Percentiles rank a stretch among this genome's conserved stretches.
Evolutionary conservation across 2,113 vertebrate genomes (phyloP).

Genomic region (Corythoichthys haematopterus): DNA sequence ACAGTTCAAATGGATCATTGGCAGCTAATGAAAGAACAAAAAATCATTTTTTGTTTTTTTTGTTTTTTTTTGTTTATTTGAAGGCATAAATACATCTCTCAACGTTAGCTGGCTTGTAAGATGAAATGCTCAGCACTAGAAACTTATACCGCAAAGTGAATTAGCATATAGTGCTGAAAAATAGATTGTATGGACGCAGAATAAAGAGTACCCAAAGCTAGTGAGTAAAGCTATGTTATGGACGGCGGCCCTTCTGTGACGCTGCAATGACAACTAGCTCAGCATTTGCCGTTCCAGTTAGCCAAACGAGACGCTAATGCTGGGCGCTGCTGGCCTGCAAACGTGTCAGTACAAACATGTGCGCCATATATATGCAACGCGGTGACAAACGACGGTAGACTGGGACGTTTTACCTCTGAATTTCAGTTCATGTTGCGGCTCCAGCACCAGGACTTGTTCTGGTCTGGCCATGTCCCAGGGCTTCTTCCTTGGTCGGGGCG

Average conservation of each 20-base stretch:
- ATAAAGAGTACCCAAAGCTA: too few relatives aligned
- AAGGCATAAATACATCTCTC: too few relatives aligned
- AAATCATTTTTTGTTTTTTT: too few relatives aligned
- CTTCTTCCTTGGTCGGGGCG: conserved; percentile 48
- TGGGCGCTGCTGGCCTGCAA: conserved; percentile 4
- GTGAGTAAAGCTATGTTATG: background rate
- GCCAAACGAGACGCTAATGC: background rate
- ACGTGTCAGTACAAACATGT: conserved; percentile 24
- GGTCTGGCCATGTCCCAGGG: conserved; percentile 81
- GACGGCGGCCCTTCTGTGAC: conserved; percentile 31
- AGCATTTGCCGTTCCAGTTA: conserved; percentile 5
- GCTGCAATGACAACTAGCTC: conserved; percentile 56
- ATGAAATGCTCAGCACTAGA: too few relatives aligned
- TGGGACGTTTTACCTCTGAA: conserved; percentile 77
- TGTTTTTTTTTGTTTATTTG: too few relatives aligned
- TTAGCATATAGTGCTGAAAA: too few relatives aligned
- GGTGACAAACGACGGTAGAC: background rate
- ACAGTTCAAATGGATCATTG: too few relatives aligned
- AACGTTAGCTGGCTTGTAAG: too few relatives aligned
- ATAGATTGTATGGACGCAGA: too few relatives aligned
- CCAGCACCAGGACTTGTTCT: conserved; percentile 83
- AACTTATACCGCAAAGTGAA: too few relatives aligned
- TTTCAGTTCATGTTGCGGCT: conserved; percentile 85
- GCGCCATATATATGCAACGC: background rate
- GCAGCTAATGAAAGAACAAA: too few relatives aligned